Percentiles rank a stretch among this genome's conserved stretches.
These are phyloP conservation scores for Lynx canadensis DNA, from an alignment of 2,113 vertebrate genomes.

Conservation along the genomic window DNA sequence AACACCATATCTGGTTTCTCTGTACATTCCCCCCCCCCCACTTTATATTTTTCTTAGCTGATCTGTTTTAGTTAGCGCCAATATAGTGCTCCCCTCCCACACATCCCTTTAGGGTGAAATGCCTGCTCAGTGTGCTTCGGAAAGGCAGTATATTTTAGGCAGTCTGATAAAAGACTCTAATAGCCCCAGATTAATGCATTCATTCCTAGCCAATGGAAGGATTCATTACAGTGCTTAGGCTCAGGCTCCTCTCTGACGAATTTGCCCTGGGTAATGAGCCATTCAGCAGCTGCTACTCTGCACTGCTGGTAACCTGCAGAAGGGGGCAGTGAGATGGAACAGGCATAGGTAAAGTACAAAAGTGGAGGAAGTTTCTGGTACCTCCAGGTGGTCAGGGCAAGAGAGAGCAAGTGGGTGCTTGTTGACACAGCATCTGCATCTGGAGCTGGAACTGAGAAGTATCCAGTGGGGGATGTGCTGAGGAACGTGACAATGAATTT, in stretches of 20 bases:
- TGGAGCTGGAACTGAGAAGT: not conserved
- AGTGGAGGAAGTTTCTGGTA: fast-evolving
- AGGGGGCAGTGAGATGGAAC: not conserved
- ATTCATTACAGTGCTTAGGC: slow-evolving; percentile 68
- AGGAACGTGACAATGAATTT: fast-evolving
- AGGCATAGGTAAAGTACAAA: not conserved
- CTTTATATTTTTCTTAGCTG: slow-evolving; percentile 58
- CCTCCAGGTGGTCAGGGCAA: not conserved
- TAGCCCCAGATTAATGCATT: slow-evolving; percentile 82
- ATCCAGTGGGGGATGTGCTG: not conserved
- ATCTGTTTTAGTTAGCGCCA: slow-evolving; percentile 64
- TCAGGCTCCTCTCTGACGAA: slow-evolving; percentile 51
- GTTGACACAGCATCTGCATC: not conserved
- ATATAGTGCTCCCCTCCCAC: slow-evolving; percentile 57
- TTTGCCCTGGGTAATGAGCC: slow-evolving; percentile 80
- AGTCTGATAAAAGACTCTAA: slow-evolving; percentile 79
- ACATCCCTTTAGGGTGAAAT: slow-evolving; percentile 62
- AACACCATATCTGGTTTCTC: not conserved
- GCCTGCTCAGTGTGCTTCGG: slow-evolving; percentile 66
- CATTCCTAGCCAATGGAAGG: slow-evolving; percentile 79
- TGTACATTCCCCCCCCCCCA: too few species aligned
- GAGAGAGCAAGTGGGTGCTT: not conserved
- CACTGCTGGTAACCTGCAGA: not conserved
- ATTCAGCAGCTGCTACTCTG: slow-evolving; percentile 68
- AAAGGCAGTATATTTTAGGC: slow-evolving; percentile 79